Evolutionary conservation across 2,888 invertebrate species (phyloP).

Genomic region (Zeuzera pyrina): DNA sequence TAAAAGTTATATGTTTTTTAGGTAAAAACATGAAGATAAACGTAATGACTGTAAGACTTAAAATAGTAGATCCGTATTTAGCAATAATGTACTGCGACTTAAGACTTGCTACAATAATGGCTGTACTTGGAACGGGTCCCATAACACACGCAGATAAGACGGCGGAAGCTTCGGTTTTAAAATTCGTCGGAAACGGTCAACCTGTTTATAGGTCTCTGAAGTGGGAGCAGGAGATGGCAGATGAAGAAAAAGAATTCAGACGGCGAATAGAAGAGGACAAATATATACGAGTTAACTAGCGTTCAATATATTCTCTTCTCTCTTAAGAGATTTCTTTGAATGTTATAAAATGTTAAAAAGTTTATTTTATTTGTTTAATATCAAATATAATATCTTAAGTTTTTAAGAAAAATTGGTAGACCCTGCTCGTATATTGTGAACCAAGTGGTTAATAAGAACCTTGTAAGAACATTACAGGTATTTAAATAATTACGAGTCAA

Average conservation of each 20-base stretch:
- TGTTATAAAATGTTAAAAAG: no score
- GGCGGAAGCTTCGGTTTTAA: conserved; percentile 26
- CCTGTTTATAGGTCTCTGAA: conserved; percentile 24
- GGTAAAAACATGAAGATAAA: not conserved
- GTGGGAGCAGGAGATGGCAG: conserved; percentile 9
- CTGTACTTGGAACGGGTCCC: conserved; percentile 31
- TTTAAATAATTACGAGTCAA: no score
- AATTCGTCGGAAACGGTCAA: conserved; percentile 30
- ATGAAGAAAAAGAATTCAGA: conserved; percentile 4
- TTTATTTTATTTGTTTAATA: no score
- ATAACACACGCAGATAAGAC: conserved; percentile 20
- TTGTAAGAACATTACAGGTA: no score
- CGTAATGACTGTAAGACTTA: conserved; percentile 22
- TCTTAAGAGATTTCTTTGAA: no score
- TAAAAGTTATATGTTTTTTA: no score
- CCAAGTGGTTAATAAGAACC: no score
- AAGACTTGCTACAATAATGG: conserved; percentile 30
- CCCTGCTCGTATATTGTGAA: no score
- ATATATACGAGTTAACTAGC: conserved; percentile 6
- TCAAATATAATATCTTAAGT: no score
- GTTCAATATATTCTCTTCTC: no score
- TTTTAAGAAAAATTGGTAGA: no score
- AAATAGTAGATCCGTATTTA: conserved; percentile 39
- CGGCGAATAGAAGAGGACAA: conserved; percentile 8
- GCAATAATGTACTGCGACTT: conserved; percentile 39